These are phyloP conservation scores for Psilopsiagon aymara DNA, from an alignment of 2,113 vertebrate species.

Conservation along the genomic window DNA sequence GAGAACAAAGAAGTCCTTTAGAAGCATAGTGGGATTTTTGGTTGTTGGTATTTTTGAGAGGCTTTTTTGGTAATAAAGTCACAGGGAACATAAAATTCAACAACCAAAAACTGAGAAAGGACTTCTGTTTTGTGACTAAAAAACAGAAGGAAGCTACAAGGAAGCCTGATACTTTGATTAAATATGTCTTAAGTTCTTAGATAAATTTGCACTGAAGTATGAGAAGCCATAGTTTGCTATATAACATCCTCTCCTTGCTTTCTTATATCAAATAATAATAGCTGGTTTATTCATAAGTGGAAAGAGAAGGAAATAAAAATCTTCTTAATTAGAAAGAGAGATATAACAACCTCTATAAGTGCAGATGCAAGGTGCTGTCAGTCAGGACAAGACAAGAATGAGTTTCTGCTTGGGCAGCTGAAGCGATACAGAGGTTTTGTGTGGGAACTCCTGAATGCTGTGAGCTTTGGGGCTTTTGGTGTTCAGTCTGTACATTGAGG, in stretches of 20 bases:
- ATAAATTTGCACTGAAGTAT: neutral
- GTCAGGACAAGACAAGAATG: neutral
- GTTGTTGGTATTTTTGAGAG: neutral
- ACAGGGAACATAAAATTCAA: slow-evolving; percentile 40
- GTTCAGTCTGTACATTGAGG: neutral
- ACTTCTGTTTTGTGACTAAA: neutral
- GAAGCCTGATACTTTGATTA: slow-evolving; percentile 17
- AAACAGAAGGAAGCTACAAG: neutral
- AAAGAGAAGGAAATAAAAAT: neutral
- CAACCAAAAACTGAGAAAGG: slow-evolving; percentile 3
- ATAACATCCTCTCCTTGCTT: neutral
- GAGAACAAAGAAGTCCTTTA: slow-evolving; percentile 67
- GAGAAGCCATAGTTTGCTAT: neutral
- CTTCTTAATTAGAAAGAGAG: neutral
- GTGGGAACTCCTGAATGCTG: neutral
- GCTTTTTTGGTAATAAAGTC: neutral
- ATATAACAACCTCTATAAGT: neutral
- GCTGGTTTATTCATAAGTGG: neutral
- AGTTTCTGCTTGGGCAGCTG: neutral
- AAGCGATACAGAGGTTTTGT: neutral
- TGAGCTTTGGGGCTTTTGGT: neutral
- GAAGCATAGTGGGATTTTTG: neutral
- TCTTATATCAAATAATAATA: neutral
- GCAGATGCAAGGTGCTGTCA: neutral
- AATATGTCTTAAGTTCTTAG: neutral